Evolutionary conservation across 2,797 vertebrate species (phyloP).

Genomic region (Cossypha niveicapilla): DNA sequence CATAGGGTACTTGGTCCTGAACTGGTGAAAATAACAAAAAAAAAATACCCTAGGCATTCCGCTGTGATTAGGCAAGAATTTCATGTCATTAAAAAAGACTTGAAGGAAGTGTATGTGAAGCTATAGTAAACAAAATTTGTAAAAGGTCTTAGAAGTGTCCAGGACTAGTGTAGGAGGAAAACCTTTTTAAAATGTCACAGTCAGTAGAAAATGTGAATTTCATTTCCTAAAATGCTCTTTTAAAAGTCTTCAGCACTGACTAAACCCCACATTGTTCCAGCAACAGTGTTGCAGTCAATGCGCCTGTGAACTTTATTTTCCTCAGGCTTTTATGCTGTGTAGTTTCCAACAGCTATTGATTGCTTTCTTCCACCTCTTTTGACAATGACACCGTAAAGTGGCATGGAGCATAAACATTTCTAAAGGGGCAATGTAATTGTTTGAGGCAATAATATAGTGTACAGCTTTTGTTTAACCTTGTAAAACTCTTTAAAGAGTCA

Average conservation of each 20-base stretch:
- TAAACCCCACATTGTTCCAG: background rate
- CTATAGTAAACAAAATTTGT: conserved; percentile 4
- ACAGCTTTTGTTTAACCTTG: conserved; percentile 9
- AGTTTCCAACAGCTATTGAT: conserved; percentile 21
- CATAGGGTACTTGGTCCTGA: background rate
- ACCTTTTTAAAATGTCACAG: background rate
- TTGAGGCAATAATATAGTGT: background rate
- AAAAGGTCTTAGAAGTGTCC: background rate
- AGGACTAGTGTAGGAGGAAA: background rate
- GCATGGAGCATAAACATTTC: background rate
- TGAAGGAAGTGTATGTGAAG: background rate
- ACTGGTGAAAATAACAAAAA: background rate
- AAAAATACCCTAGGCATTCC: background rate
- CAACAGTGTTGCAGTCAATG: background rate
- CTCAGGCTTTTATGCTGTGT: background rate
- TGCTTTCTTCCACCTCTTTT: conserved; percentile 3
- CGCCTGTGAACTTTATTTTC: conserved; percentile 23
- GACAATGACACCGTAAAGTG: background rate
- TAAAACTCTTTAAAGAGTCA: conserved; percentile 30
- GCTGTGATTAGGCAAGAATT: background rate
- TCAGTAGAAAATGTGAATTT: background rate
- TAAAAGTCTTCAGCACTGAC: background rate
- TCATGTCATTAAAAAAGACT: conserved; percentile 15
- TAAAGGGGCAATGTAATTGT: background rate
- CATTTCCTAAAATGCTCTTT: background rate